Base-by-base conservation (phyloP, 1,140 invertebrate species). In the Drosophila jambulina region DNA sequence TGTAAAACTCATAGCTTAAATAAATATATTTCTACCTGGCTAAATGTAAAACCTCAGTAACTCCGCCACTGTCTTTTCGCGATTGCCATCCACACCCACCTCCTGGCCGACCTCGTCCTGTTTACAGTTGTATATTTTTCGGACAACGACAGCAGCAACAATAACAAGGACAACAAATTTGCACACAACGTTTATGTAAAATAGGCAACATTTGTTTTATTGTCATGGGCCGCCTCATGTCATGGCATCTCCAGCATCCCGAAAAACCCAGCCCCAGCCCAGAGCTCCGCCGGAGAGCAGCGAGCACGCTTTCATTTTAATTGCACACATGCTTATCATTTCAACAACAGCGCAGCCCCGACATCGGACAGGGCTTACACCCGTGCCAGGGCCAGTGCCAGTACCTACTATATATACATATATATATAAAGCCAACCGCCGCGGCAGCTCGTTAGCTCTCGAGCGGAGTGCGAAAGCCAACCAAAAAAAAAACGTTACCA, bases 281-380 rank as follows among this genome's bases (percentile, higher is more conserved):
- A 27, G 23, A 12, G 5, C 21, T 21, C 27, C 27, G 81, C 60
- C 45, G 82, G 62, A 61, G 80, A 45, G 62, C 67, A 67, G 38
- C 67, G 77, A 71, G 76, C 85, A 88, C 85, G 85, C 85, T 88
- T 85, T 90, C 81, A 88, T 90, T 90, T 88, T 88, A 88, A 88
- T 88, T 88, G 85, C 85, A 85, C 85, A 90, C 85, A 88, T 88
- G 85, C 85, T 88, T 88, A 88, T 88, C 84, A 88, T 88, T 88
- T 88, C 85, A 88, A 84, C 85, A 90, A 86, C 60, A 65, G 61
- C 32, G 58, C 76, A 80, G 76, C 19, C 53, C 40, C 54, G 49
- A 62, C 54, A 58, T 45, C 54, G 43, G 42, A 42, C 61, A 25
- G n/a, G 23, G 23, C 46, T 48, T 48, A 27, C 46, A 64, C 45